Base-by-base conservation (phyloP, 2,888 invertebrate species). In the Lasioglossum villosulum region DNA sequence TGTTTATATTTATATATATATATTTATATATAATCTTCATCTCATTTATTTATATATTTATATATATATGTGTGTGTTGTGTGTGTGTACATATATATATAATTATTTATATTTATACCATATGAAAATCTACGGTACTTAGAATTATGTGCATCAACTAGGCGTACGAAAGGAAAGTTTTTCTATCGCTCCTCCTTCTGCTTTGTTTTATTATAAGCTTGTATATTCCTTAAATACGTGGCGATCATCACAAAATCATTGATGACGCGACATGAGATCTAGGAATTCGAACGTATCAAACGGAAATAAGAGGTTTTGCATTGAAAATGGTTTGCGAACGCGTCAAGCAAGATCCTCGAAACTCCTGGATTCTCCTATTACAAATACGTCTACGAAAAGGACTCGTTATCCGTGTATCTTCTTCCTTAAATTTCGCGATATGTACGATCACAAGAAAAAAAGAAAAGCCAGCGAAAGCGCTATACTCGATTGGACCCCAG, bases 381-480 rank as follows among this genome's bases (percentile, higher is more conserved):
- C 37, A 70, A 70, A 74, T 56, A 56, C 66, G n/a, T 14, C 66
- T 48, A 30, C 39, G 30, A 27, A 68, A 68, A 37, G 23, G 37
- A 63, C 23, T 34, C 45, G 59, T n/a, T 66, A 73, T 70, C 52
- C 78, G n/a, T 39, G 37, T 39, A 39, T 70, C 37, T 14, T 70
- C 14, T 70, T 39, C 12, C 23, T 37, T 63, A 12, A 39, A 74
- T 80, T 81, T 82, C 89, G 91, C 91, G 93, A 94, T 94, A 94
- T 94, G 93, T 94, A 89, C 91, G 87, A 92, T 93, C 87, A 92
- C 90, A 88, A 93, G 89, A 93, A 94, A 68, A 59, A 30, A 16
- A 68, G 34, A 68, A 68, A 94, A 94, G 91, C 92, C 88, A 91
- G 80, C 88, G 78, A 87, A 93, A 93, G 91, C 92, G 90, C 88